Evolutionary conservation across 1,140 invertebrate species (phyloP).

Genomic region (Stratiolaelaps scimitus): DNA sequence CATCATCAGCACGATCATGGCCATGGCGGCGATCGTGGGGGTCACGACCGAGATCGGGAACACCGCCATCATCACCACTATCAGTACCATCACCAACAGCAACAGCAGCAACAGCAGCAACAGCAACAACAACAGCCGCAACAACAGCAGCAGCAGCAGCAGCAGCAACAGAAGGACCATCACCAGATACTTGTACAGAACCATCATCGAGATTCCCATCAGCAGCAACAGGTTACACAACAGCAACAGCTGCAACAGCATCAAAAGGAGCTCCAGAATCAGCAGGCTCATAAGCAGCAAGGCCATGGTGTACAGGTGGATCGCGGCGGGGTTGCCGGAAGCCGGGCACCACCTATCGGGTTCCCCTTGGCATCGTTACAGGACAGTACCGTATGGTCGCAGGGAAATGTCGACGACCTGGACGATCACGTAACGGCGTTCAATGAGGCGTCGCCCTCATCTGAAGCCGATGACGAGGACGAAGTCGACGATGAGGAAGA

Average conservation of each 20-base stretch:
- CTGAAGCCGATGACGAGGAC: constrained; percentile 9
- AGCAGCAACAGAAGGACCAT: no score
- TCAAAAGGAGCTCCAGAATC: neutral
- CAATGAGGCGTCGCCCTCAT: neutral
- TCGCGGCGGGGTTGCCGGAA: no score
- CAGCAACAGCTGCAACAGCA: neutral
- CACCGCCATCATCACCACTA: no score
- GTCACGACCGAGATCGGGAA: no score
- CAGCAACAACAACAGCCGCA: neutral
- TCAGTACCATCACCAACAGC: no score
- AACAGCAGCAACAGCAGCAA: neutral
- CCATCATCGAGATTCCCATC: constrained; percentile 2
- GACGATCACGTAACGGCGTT: neutral
- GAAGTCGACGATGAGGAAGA: constrained; percentile 33
- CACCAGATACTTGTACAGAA: neutral
- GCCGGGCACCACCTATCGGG: no score
- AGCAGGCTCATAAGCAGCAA: no score
- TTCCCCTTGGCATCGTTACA: no score
- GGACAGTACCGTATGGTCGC: no score
- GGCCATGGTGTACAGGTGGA: no score
- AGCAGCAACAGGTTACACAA: neutral
- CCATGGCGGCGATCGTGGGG: no score
- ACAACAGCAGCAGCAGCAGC: neutral
- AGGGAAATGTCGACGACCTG: neutral
- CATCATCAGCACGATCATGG: no score